These are phyloP conservation scores for Leptodactylus fuscus DNA, from an alignment of 2,113 vertebrate species.

Conservation along the genomic window DNA sequence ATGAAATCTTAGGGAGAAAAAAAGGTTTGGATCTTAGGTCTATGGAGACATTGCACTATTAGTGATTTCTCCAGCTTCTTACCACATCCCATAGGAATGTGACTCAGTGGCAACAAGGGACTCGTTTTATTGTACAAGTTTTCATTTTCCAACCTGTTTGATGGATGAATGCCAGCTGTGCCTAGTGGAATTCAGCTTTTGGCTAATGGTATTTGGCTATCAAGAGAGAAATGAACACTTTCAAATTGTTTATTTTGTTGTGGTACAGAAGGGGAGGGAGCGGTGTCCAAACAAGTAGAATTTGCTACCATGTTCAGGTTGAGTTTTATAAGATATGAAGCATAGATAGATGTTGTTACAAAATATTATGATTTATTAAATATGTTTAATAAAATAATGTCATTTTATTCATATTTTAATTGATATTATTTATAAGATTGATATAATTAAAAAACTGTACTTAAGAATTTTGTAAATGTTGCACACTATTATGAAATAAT, in stretches of 20 bases:
- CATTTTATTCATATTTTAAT: no score
- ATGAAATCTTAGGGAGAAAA: conserved; percentile 71
- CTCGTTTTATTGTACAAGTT: conserved; percentile 68
- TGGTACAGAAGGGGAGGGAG: neutral
- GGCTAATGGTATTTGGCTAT: conserved; percentile 56
- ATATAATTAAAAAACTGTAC: no score
- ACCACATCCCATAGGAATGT: conserved; percentile 69
- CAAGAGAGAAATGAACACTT: conserved; percentile 61
- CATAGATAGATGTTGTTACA: no score
- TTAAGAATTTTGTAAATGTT: no score
- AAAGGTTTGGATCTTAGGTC: conserved; percentile 57
- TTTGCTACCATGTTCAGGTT: neutral
- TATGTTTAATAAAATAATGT: no score
- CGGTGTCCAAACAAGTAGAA: conserved; percentile 8
- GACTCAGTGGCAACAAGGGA: conserved; percentile 56
- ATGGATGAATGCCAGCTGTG: conserved; percentile 64
- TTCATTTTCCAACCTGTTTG: conserved; percentile 69
- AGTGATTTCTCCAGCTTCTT: conserved; percentile 57
- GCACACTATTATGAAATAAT: no score
- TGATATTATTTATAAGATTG: no score
- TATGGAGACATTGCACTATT: conserved; percentile 29
- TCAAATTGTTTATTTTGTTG: conserved; percentile 65
- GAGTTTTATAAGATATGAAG: neutral
- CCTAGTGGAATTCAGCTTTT: conserved; percentile 63
- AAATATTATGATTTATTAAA: no score